Base-by-base conservation (phyloP, 1,140 invertebrate species). In the Drosophila nigromelanica region DNA sequence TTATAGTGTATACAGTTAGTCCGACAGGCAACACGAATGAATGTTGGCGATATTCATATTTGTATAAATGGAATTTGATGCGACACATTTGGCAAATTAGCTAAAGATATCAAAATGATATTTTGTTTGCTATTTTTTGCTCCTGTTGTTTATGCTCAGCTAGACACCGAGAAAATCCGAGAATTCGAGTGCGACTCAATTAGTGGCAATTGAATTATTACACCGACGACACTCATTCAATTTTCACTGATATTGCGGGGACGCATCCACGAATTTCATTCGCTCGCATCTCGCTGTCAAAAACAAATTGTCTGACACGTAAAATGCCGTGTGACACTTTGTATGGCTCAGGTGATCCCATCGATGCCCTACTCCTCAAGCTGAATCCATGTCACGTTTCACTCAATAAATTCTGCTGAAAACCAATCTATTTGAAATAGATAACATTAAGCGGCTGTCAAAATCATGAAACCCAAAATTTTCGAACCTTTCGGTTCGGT, bases 161-260 rank as follows among this genome's bases (percentile, higher is more conserved):
- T 40, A 2, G 54, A 35, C 35, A 58, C 55, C 47, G 69, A 76
- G 83, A 89, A 89, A 87, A 87, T 83, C 69, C 72, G 76, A 89
- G 79, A 77, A 63, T 68, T 71, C 71, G 72, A 76, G 83, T 82
- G 58, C 73, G 76, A 66, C 85, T 89, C 83, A 89, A 89, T 89
- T 89, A 72, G 85, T 42, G 80, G 45, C 83, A 89, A 89, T 89
- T 89, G 83, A 89, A 89, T 89, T 89, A 89, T 89, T 89, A 89
- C 82, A 89, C 79, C 79, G 76, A 76, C 83, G 76, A 72, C 76
- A 89, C 83, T 89, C 85, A 89, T 89, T 89, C 76, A 89, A 89
- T 89, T 89, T 83, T 74, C 76, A 72, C 15, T 60, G 60, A 59
- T 69, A 64, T 62, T n/a, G 12, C 8, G 15, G 5, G 60, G 68